Conservation (phyloP, 2,888 invertebrate genomes). For the Anticlea derivata region DNA sequence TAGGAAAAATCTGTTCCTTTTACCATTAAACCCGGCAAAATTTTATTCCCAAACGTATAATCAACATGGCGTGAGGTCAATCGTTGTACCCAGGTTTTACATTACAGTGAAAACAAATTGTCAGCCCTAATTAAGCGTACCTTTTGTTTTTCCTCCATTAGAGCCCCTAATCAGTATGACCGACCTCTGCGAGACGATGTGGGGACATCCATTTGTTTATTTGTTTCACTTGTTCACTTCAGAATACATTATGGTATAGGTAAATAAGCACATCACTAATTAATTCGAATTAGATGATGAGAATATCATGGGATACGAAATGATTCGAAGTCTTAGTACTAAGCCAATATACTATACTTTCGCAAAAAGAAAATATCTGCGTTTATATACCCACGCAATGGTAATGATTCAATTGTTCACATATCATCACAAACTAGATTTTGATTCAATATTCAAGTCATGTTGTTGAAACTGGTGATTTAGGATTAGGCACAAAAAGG, state of each 20-base stretch:
- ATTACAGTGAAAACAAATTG: slow-evolving; percentile 40
- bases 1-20: slow-evolving; percentile 13
- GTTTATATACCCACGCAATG: too few relatives aligned
- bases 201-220: slow-evolving; percentile 79
- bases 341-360: too few relatives aligned
- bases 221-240: neutral
- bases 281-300: too few relatives aligned
- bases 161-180: slow-evolving; percentile 88
- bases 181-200: slow-evolving; percentile 89
- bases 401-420: too few relatives aligned
- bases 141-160: slow-evolving; percentile 80
- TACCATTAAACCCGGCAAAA: slow-evolving; percentile 24
- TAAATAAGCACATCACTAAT: neutral
- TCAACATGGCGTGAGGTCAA: slow-evolving; percentile 32
- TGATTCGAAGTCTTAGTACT: too few relatives aligned
- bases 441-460: too few relatives aligned
- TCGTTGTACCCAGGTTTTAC: slow-evolving; percentile 34
- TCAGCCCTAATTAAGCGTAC: slow-evolving; percentile 55
- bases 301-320: too few relatives aligned
- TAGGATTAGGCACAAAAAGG: too few relatives aligned
- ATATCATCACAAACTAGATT: too few relatives aligned
- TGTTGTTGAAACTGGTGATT: too few relatives aligned
- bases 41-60: slow-evolving; percentile 33
- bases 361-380: too few relatives aligned
- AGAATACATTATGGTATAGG: neutral